Evolutionary conservation across 2,797 vertebrate genomes (phyloP).

Genomic region (Melanotaenia boesemani): DNA sequence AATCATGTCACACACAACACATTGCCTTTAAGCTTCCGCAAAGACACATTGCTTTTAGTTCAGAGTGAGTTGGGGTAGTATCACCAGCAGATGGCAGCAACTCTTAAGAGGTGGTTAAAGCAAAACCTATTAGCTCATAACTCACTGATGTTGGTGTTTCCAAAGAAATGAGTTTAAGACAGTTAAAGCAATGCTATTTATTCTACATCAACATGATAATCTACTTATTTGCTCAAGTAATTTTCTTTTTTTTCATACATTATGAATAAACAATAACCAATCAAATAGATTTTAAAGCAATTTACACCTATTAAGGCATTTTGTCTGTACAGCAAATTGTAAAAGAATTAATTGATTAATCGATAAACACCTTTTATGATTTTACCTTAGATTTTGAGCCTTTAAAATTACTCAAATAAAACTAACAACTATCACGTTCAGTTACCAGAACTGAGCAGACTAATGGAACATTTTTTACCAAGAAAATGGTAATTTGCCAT

Average conservation of each 20-base stretch:
- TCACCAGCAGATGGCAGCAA: constrained; percentile 71
- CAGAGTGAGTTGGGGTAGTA: neutral
- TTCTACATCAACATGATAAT: neutral
- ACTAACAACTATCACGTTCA: constrained; percentile 1
- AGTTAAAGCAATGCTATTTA: neutral
- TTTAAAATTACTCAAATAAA: constrained; percentile 14
- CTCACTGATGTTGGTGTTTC: neutral
- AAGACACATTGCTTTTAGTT: constrained; percentile 8
- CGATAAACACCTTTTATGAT: constrained; percentile 7
- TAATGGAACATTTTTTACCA: constrained; percentile 37
- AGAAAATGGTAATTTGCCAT: constrained; percentile 28
- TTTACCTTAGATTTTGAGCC: constrained; percentile 8
- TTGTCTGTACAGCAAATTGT: neutral
- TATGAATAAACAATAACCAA: neutral
- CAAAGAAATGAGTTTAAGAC: neutral
- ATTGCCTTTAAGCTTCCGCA: neutral
- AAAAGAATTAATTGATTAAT: neutral
- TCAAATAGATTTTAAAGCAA: neutral
- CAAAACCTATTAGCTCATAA: neutral
- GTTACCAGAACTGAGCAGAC: neutral
- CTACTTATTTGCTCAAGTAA: neutral
- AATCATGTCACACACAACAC: neutral
- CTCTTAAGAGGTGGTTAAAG: constrained; percentile 12
- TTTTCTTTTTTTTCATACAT: neutral
- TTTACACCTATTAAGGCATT: neutral